A percentile compares a stretch with the other conserved stretches of the same genome.
phyloP scores from a whole-genome alignment of 2,113 vertebrate genomes.

The Tylochromis polylepis region DNA sequence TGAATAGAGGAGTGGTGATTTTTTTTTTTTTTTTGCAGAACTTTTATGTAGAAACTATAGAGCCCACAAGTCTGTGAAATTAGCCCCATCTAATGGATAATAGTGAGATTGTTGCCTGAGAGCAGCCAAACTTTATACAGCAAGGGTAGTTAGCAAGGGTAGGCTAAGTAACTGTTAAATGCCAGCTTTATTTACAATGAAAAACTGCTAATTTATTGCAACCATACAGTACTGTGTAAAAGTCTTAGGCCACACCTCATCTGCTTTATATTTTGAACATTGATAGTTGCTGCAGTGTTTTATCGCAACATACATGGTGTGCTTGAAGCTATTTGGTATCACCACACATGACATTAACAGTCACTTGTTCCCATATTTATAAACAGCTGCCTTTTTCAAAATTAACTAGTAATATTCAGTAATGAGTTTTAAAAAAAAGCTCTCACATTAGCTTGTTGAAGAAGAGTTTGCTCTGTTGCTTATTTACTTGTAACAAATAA shows the following conservation, averaged over 20 bases:
- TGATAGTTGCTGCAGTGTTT: background rate
- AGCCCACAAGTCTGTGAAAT: background rate
- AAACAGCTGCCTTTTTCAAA: accelerated
- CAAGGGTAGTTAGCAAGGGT: background rate
- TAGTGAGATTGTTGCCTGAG: background rate
- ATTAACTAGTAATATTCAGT: background rate
- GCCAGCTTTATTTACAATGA: background rate
- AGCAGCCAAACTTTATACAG: background rate
- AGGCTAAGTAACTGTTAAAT: background rate
- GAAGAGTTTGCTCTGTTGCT: background rate
- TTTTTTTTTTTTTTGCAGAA: background rate
- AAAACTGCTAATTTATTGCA: too few relatives aligned
- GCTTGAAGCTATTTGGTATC: background rate
- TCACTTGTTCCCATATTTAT: background rate
- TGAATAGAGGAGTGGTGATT: background rate
- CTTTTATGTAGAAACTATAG: background rate
- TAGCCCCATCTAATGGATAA: slow-evolving; percentile 50
- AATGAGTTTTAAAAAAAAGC: background rate
- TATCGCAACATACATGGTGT: too few relatives aligned
- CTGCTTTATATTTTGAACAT: background rate
- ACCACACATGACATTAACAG: background rate
- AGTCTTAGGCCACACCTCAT: background rate
- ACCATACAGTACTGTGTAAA: background rate
- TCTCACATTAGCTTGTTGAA: background rate
- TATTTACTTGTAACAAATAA: too few relatives aligned